A percentile compares a stretch with the other conserved stretches of the same genome.
phyloP scores from a whole-genome alignment of 2,113 vertebrate species.

The Elachura formosa region DNA sequence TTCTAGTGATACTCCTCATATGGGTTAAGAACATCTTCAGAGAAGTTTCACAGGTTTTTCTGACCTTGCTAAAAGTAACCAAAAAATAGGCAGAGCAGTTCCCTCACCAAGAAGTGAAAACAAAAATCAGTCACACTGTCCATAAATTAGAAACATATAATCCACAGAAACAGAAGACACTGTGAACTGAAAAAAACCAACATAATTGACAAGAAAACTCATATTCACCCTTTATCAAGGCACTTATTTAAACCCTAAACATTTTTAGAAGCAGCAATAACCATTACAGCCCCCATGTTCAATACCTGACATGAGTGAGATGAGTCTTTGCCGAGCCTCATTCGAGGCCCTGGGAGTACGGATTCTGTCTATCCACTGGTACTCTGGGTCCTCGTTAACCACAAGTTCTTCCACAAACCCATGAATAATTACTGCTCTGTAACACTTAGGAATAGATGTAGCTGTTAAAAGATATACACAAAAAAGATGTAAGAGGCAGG shows the following conservation, averaged over 20 bases:
- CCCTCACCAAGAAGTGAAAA: background rate
- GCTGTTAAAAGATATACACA: conserved; percentile 68
- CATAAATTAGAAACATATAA: background rate
- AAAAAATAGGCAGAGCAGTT: background rate
- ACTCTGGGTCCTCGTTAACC: conserved; percentile 97
- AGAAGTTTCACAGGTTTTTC: background rate
- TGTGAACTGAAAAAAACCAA: background rate
- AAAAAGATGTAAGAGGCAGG: background rate
- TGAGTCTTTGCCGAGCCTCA: conserved; percentile 94
- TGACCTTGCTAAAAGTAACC: background rate
- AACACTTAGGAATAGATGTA: conserved; percentile 91
- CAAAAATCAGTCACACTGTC: background rate
- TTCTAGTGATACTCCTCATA: background rate
- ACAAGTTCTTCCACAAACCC: conserved; percentile 98
- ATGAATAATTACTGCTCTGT: conserved; percentile 88
- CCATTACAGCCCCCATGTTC: background rate
- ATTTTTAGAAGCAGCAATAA: background rate
- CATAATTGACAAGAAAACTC: background rate
- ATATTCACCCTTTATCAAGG: background rate
- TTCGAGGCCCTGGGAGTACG: conserved; percentile 95
- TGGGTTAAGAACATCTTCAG: background rate
- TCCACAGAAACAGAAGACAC: background rate
- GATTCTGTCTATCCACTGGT: conserved; percentile 98
- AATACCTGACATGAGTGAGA: conserved; percentile 97
- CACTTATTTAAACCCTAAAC: background rate